A percentile compares a stretch with the other conserved stretches of the same genome.
Evolutionary conservation across 2,888 invertebrate species (phyloP).

Genomic region (Oxycera nigricornis): DNA sequence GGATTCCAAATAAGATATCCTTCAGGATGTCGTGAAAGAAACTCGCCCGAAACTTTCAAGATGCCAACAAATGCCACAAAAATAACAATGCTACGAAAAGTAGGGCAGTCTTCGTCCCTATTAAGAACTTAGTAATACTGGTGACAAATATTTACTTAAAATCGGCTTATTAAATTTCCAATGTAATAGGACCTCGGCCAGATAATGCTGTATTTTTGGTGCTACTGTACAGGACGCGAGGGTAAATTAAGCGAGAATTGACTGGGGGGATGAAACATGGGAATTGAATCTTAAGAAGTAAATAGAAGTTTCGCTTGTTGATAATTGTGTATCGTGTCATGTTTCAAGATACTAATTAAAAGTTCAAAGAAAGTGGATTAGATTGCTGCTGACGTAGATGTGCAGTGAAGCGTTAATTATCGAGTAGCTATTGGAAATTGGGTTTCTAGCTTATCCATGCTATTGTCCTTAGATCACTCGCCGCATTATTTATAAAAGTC

Average conservation of each 20-base stretch:
- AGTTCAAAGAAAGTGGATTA: slow-evolving; percentile 8
- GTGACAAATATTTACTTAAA: slow-evolving; percentile 37
- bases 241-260: background rate
- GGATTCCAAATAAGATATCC: slow-evolving; percentile 21
- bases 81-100: background rate
- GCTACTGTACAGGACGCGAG: background rate
- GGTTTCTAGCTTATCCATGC: background rate
- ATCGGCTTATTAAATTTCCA: slow-evolving; percentile 34
- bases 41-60: too few species aligned
- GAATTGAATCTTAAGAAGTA: background rate
- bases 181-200: background rate
- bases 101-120: background rate
- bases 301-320: background rate
- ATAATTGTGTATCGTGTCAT: background rate
- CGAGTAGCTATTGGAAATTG: background rate
- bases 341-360: slow-evolving; percentile 24
- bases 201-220: background rate
- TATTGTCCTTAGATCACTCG: background rate
- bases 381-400: background rate
- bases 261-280: background rate
- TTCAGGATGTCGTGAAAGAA: slow-evolving; percentile 7
- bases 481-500: too few species aligned
- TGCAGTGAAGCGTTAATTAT: background rate
- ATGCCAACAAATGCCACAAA: background rate
- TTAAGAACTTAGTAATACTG: slow-evolving; percentile 21